Percentiles rank a stretch among this genome's conserved stretches.
Conservation (phyloP, 1,140 invertebrate species). For the Drosophila pseudoananassae region DNA sequence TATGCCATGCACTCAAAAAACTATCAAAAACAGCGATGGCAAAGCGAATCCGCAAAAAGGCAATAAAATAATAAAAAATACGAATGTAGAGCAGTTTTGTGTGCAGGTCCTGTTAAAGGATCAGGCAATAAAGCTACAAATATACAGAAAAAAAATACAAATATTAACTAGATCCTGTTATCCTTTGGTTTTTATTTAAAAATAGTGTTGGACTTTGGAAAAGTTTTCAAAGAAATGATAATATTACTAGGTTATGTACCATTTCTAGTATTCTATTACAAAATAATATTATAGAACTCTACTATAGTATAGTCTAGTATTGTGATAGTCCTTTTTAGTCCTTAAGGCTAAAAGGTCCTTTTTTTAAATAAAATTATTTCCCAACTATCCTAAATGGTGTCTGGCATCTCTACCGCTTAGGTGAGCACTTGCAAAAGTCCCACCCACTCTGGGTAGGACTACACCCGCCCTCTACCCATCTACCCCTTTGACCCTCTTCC, state of each 20-base stretch:
- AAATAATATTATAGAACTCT: too few species aligned
- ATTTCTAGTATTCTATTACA: too few species aligned
- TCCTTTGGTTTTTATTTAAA: too few species aligned
- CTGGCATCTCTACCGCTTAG: constrained; percentile 30
- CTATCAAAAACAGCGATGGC: constrained; percentile 31
- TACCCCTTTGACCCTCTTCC: too few species aligned
- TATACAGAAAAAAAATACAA: neutral
- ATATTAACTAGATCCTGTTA: neutral
- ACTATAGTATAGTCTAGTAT: too few species aligned
- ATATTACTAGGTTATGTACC: too few species aligned
- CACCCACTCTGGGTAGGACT: too few species aligned
- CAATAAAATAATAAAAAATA: constrained; percentile 18
- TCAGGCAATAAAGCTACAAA: neutral
- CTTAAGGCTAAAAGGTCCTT: neutral
- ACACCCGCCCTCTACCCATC: too few species aligned
- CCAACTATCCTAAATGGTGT: neutral
- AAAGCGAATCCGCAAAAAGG: constrained; percentile 4
- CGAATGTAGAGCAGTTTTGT: neutral
- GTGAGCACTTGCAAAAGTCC: neutral
- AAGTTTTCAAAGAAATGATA: too few species aligned
- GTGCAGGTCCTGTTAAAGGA: constrained; percentile 4
- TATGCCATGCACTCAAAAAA: constrained; percentile 39
- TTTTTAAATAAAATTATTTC: neutral
- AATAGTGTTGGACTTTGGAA: too few species aligned
- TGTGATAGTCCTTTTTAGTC: too few species aligned